Conservation (phyloP, 2,888 invertebrate genomes). For the Chalcis sispes region DNA sequence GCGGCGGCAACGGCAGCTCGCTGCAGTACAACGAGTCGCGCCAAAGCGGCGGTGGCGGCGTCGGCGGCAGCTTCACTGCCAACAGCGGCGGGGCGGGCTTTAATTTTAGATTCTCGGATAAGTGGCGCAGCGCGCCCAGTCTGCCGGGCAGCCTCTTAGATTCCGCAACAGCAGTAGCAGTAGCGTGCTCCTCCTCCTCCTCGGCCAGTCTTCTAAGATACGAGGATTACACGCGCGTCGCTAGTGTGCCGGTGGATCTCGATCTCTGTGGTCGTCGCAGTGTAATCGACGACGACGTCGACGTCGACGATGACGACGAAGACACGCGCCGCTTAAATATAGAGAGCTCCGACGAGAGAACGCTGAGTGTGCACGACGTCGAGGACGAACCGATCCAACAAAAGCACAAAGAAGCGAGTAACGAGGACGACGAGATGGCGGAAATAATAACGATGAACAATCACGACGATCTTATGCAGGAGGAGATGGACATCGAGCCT, state of each 20-base stretch:
- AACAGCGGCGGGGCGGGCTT: conserved; percentile 64
- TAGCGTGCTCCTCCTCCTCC: conserved; percentile 46
- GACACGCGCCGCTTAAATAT: conserved; percentile 12
- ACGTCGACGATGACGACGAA: conserved; percentile 46
- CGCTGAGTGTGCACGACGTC: conserved; percentile 22
- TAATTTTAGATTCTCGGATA: conserved; percentile 76
- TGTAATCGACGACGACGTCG: not conserved
- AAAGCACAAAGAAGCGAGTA: not conserved
- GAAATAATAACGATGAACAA: conserved; percentile 54
- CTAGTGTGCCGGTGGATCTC: conserved; percentile 83
- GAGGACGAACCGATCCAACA: conserved; percentile 28
- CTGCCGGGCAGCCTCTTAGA: conserved; percentile 69
- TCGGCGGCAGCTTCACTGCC: conserved; percentile 55
- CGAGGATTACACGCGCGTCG: conserved; percentile 74
- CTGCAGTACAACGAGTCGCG: conserved; percentile 55
- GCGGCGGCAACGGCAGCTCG: conserved; percentile 51
- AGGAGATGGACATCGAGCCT: conserved; percentile 35
- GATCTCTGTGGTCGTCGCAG: conserved; percentile 78
- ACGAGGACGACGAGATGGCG: conserved; percentile 44
- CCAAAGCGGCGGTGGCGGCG: conserved; percentile 62
- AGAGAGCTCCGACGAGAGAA: conserved; percentile 33
- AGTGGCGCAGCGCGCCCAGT: conserved; percentile 75
- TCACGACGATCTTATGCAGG: conserved; percentile 46
- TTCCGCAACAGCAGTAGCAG: conserved; percentile 58
- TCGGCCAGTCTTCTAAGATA: conserved; percentile 62